Evolutionary conservation across 2,888 invertebrate species (phyloP), one percentile per base, ranked within the genome.

Genomic region (Blera fallax): DNA sequence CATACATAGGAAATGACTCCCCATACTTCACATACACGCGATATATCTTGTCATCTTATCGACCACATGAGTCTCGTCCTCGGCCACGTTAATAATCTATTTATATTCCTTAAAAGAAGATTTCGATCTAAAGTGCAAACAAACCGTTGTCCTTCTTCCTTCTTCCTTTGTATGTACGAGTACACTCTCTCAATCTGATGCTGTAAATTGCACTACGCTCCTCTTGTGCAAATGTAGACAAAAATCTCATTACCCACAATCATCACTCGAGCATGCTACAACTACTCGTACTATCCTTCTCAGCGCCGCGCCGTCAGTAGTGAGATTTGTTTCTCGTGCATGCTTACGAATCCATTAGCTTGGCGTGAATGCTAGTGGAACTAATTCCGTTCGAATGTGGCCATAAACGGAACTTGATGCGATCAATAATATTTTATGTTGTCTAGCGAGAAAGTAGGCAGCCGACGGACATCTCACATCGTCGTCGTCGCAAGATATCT

Each of bases 381-480:
- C 83, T 74, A 79, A 84, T 84, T 84, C 79, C 34, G 69, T 64
- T 69, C 48, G 67, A 69, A 79, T 79, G 73, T 40, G 50, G 18
- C 48, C 74, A 79, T 79, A 84, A 84, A 84, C 73, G 79, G 62
- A 84, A 79, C 83, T 79, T 74, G 83, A 84, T 79, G 83, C 73
- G 83, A 84, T 84, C 79, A 79, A 84, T 79, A 74, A 84, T 84
- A 79, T 84, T 84, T 84, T 84, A 84, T 84, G 83, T 64, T 84
- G 83, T 84, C 83, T 79, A 67, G 67, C 74, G 48, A 56, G 79
- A 69, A 78, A 78, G 78, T 78, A 73, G 78, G 72, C 78, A 67
- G 67, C 62, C 52, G 72, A 60, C 82, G 64, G 56, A 76, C 76
- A 62, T 69, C 73, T 43, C 56, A 24, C 37, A 29, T n/a, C 69